Evolutionary conservation across 1,140 invertebrate genomes (phyloP).

Genomic region (Wiebesia pumilae): DNA sequence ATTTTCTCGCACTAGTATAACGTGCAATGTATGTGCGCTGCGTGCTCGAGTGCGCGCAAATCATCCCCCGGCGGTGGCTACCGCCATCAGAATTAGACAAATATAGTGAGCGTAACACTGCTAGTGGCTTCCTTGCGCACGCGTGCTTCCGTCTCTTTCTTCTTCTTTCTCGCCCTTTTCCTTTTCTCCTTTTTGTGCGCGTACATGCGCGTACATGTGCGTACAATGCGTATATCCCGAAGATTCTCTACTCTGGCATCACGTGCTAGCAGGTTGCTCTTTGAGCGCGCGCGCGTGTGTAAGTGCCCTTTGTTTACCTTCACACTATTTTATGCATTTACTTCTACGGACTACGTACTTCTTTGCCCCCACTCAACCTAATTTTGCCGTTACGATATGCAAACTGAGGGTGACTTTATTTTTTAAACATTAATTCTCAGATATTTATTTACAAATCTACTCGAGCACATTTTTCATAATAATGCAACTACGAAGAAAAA

Average conservation of each 20-base stretch:
- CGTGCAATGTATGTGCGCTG: conserved; percentile 10
- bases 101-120: conserved; percentile 55
- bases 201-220: neutral
- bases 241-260: neutral
- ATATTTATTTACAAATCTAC: too few relatives aligned
- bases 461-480: too few relatives aligned
- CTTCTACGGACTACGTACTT: neutral
- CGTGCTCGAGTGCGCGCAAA: conserved; percentile 47
- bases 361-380: neutral
- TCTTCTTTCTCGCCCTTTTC: neutral
- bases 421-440: too few relatives aligned
- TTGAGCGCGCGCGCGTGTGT: neutral
- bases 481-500: too few relatives aligned
- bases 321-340: conserved; percentile 3
- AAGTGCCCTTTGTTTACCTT: conserved; percentile 47
- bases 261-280: conserved; percentile 36
- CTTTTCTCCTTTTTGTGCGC: conserved; percentile 15
- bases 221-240: neutral
- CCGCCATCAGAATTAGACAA: conserved; percentile 61
- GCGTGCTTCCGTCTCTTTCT: neutral
- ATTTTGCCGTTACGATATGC: conserved; percentile 34
- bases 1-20: neutral
- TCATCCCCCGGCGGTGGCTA: conserved; percentile 10
- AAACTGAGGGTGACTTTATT: conserved; percentile 1
- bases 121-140: neutral